phyloP scores from a whole-genome alignment of 2,888 invertebrate genomes.

The Ophion ellenae region DNA sequence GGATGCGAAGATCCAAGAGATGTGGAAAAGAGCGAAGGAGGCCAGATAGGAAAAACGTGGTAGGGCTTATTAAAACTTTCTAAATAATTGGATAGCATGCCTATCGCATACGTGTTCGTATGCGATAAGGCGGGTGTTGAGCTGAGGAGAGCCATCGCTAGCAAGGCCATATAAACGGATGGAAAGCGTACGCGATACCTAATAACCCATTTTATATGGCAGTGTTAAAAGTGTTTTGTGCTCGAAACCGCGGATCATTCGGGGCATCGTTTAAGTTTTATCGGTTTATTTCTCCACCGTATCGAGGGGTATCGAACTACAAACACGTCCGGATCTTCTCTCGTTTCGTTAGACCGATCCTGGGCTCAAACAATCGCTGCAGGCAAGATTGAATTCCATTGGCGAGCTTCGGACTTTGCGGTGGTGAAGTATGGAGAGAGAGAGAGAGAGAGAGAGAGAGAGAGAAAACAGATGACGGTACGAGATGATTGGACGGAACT shows the following conservation, averaged over 20 bases:
- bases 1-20: neutral
- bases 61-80: constrained; percentile 47
- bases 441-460: too few relatives aligned
- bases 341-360: neutral
- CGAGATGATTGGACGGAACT: too few relatives aligned
- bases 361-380: neutral
- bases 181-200: constrained; percentile 11
- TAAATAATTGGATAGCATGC: constrained; percentile 53
- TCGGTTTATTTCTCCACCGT: neutral
- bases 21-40: neutral
- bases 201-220: neutral
- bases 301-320: neutral
- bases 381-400: too few relatives aligned
- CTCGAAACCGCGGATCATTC: neutral
- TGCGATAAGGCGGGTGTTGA: neutral
- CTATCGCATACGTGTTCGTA: constrained; percentile 13
- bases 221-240: neutral
- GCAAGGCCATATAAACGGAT: constrained; percentile 25
- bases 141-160: neutral
- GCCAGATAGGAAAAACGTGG: neutral
- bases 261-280: neutral
- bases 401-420: too few relatives aligned
- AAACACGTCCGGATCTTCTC: neutral
- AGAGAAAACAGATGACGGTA: too few relatives aligned
- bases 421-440: too few relatives aligned